Evolutionary conservation across 2,888 invertebrate genomes (phyloP).

Genomic region (Scaptodrosophila latifasciaeformis): DNA sequence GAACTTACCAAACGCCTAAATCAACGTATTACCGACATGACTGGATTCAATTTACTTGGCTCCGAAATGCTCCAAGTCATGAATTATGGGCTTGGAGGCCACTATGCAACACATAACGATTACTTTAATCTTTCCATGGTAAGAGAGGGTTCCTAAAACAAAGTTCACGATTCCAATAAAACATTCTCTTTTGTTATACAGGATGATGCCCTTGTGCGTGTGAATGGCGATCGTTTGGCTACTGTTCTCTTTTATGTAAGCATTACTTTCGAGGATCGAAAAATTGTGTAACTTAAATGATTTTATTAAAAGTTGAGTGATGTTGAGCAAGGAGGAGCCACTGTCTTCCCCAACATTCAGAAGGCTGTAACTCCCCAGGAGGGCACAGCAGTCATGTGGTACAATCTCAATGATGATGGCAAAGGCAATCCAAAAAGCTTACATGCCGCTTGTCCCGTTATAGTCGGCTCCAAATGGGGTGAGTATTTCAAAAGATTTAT

Average conservation of each 20-base stretch:
- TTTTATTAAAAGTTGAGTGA: slow-evolving; percentile 87
- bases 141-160: slow-evolving; percentile 17
- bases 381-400: slow-evolving; percentile 76
- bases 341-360: slow-evolving; percentile 93
- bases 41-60: slow-evolving; percentile 52
- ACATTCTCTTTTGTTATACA: slow-evolving; percentile 11
- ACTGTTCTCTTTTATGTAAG: slow-evolving; percentile 97
- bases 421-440: slow-evolving; percentile 49
- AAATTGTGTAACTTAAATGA: neutral
- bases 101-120: slow-evolving; percentile 68
- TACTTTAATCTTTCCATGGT: slow-evolving; percentile 62
- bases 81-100: slow-evolving; percentile 72
- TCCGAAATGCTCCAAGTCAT: slow-evolving; percentile 70
- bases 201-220: slow-evolving; percentile 27
- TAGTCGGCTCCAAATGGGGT: slow-evolving; percentile 73
- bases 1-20: slow-evolving; percentile 44
- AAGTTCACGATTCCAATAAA: neutral
- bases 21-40: slow-evolving; percentile 65
- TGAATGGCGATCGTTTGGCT: slow-evolving; percentile 92
- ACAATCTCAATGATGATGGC: slow-evolving; percentile 59
- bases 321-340: slow-evolving; percentile 96
- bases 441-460: slow-evolving; percentile 70
- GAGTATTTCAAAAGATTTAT: slow-evolving; percentile 14
- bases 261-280: slow-evolving; percentile 52
- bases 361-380: slow-evolving; percentile 90